A percentile compares a stretch with the other conserved stretches of the same genome.
Conservation (phyloP, 2,797 vertebrate species). For the Dendrocincla fuliginosa region DNA sequence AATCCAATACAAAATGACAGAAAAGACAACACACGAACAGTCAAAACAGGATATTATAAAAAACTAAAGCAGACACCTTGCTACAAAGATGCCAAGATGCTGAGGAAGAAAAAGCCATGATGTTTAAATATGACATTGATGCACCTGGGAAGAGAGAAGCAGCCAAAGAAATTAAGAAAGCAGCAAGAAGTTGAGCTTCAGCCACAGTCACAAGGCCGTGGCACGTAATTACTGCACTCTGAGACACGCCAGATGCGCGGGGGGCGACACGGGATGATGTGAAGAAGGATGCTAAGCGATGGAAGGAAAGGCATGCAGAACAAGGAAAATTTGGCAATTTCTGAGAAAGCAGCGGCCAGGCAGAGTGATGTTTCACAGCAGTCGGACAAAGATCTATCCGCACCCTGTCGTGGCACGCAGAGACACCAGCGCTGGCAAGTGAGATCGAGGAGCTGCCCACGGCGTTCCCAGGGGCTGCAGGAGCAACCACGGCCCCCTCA, state of each 20-base stretch:
- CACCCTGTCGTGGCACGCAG: accelerated
- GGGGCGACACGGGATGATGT: neutral
- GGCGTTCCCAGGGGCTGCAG: neutral
- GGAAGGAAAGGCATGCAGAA: neutral
- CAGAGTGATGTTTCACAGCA: neutral
- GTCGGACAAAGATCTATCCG: neutral
- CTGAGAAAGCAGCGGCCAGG: neutral
- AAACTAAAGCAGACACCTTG: neutral
- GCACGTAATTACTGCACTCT: accelerated
- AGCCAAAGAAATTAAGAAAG: neutral
- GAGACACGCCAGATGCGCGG: accelerated
- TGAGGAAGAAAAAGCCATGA: neutral
- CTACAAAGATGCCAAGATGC: neutral
- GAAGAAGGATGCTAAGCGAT: neutral
- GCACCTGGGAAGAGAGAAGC: neutral
- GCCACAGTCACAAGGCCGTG: neutral
- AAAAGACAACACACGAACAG: neutral
- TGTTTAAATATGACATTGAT: neutral
- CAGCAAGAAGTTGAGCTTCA: neutral
- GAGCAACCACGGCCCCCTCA: neutral
- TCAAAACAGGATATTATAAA: neutral
- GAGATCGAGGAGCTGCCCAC: neutral
- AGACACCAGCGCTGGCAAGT: accelerated
- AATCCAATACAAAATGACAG: neutral
- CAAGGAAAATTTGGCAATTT: neutral